These are phyloP conservation scores for Poeciliopsis presidionis DNA, from an alignment of 2,797 vertebrate genomes.

Conservation along the genomic window DNA sequence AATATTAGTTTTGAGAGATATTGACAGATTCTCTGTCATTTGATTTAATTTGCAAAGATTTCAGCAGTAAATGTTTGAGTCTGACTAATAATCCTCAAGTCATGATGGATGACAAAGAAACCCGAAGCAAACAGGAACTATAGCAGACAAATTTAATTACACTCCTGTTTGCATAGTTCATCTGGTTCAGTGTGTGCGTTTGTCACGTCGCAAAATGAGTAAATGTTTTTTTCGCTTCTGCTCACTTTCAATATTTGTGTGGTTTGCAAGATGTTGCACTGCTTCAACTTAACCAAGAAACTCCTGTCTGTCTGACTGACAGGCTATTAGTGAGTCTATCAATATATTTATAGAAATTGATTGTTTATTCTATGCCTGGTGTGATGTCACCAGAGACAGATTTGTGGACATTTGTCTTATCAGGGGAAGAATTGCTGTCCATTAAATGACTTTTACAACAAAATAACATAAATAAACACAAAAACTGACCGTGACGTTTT, in stretches of 20 bases:
- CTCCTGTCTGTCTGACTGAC: neutral
- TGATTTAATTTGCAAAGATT: neutral
- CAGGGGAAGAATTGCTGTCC: neutral
- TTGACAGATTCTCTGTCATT: neutral
- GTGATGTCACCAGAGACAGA: neutral
- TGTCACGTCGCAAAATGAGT: neutral
- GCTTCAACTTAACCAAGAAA: neutral
- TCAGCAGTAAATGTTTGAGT: neutral
- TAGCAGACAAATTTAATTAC: neutral
- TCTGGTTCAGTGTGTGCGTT: too few relatives aligned
- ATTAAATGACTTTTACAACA: neutral
- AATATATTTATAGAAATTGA: neutral
- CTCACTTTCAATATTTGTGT: neutral
- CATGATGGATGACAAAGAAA: neutral
- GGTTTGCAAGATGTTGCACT: neutral
- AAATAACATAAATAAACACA: neutral
- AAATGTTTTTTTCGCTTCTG: neutral
- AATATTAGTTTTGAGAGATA: neutral
- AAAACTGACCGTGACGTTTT: neutral
- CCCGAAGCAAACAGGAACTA: neutral
- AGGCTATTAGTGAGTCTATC: neutral
- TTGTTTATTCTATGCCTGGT: neutral
- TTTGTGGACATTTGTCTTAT: neutral
- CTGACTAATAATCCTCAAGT: neutral
- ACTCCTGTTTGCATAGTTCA: neutral